These are phyloP conservation scores for Thunnus thynnus DNA, from an alignment of 2,113 vertebrate species.

Conservation along the genomic window DNA sequence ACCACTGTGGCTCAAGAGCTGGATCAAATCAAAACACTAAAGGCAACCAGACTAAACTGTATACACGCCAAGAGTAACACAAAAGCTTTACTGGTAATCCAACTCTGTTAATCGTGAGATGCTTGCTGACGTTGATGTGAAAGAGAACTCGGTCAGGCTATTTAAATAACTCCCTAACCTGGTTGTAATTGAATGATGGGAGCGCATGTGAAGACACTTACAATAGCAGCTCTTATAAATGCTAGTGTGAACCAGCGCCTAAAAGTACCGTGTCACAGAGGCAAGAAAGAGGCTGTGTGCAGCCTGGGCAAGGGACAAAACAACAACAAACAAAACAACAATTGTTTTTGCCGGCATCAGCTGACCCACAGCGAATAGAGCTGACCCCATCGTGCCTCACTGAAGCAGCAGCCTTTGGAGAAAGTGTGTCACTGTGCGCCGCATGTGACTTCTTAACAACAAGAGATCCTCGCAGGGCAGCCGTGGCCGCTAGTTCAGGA, in stretches of 20 bases:
- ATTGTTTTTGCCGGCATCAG: conserved; percentile 74
- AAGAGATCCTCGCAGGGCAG: conserved; percentile 32
- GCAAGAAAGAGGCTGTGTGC: conserved; percentile 32
- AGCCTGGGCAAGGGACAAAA: conserved; percentile 12
- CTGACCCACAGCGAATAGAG: conserved; percentile 62
- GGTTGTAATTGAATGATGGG: neutral
- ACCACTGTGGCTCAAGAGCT: conserved; percentile 5
- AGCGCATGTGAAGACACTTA: neutral
- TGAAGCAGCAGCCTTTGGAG: conserved; percentile 47
- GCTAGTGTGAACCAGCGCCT: neutral
- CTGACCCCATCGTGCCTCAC: conserved; percentile 40
- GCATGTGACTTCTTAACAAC: conserved; percentile 70
- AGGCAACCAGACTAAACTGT: conserved; percentile 25
- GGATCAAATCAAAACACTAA: conserved; percentile 37
- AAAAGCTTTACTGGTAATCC: conserved; percentile 1
- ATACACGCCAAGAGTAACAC: conserved; percentile 8
- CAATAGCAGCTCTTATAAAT: neutral
- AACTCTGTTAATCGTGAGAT: neutral
- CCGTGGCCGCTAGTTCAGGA: conserved; percentile 39
- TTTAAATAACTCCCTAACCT: neutral
- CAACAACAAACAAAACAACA: conserved; percentile 70
- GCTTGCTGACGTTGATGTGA: neutral
- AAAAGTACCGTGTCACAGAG: conserved; percentile 40
- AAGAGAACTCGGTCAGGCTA: neutral
- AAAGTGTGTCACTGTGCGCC: conserved; percentile 53